Evolutionary conservation across 2,797 vertebrate species (phyloP), one percentile per base, ranked within the genome.

Genomic region (Mycteria americana): DNA sequence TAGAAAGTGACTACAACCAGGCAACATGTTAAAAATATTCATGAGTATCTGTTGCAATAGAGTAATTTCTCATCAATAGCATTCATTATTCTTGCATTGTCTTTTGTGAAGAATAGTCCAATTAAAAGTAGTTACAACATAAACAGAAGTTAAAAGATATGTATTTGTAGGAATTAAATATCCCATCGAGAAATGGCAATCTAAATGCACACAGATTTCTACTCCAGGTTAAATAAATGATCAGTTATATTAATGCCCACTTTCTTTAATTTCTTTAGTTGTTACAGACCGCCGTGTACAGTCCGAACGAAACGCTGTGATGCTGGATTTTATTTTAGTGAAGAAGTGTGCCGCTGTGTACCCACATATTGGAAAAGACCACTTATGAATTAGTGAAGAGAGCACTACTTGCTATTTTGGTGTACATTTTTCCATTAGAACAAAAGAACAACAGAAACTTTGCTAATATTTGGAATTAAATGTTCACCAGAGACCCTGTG

Each of bases 281-380:
- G 99, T 97, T 98, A 99, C 97, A 98, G 99, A 97, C 98, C 99
- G 13, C 99, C 99, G 0, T 99, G 99, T 43, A 97, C 98, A 43
- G 98, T 98, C 22, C 98, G 98, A 95, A 98, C 97, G 92, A 98
- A 98, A 88, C 98, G 98, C 77, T 99, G 99, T 73, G 99, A 99
- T 3, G 97, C 98, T 5, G 99, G 99, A 45, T 98, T 99, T 93
- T 98, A 98, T 78, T 99, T 99, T 79, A 99, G 99, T 31, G 99
- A 99, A 97, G 99, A 99, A 97, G 98, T 99, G 30, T 99, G 99
- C 94, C 99, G 98, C 92, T 99, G 99, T 68, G 98, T 99, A 85
- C 99, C 99, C 13, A 99, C 98, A 73, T 99, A 99, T 46, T 99
- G 99, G 99, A 99, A 99, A 97, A 98, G 99, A 96, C 98, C 99